These are phyloP conservation scores for Furcula furcula DNA, from an alignment of 2,888 invertebrate genomes.

Conservation along the genomic window DNA sequence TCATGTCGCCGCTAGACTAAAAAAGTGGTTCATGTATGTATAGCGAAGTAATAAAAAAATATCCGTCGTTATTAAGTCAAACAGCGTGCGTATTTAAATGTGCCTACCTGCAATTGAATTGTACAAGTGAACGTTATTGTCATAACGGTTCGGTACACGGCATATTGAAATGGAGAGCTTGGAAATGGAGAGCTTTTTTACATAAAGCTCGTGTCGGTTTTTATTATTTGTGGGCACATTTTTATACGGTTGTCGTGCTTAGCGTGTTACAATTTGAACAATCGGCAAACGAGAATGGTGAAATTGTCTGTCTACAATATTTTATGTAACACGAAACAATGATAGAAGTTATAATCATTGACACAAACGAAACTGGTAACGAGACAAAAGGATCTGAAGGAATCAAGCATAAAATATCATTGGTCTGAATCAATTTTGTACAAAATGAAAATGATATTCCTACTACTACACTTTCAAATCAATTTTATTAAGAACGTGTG, in stretches of 20 bases:
- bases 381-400: no score
- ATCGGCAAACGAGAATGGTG: conserved; percentile 10
- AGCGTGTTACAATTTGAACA: conserved; percentile 17
- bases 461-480: no score
- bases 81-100: neutral
- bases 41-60: neutral
- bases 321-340: conserved; percentile 2
- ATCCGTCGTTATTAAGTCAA: neutral
- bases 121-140: neutral
- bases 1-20: neutral
- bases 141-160: neutral
- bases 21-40: neutral
- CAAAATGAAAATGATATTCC: no score
- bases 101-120: neutral
- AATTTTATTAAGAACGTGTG: neutral
- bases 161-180: neutral
- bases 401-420: no score
- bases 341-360: no score
- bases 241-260: conserved; percentile 15
- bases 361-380: no score
- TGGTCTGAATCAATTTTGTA: no score
- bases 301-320: conserved; percentile 16
- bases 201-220: neutral
- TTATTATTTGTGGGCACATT: conserved; percentile 7
- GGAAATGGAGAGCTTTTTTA: neutral